Conservation (phyloP, 1,140 invertebrate genomes). For the Cotesia vestalis region DNA sequence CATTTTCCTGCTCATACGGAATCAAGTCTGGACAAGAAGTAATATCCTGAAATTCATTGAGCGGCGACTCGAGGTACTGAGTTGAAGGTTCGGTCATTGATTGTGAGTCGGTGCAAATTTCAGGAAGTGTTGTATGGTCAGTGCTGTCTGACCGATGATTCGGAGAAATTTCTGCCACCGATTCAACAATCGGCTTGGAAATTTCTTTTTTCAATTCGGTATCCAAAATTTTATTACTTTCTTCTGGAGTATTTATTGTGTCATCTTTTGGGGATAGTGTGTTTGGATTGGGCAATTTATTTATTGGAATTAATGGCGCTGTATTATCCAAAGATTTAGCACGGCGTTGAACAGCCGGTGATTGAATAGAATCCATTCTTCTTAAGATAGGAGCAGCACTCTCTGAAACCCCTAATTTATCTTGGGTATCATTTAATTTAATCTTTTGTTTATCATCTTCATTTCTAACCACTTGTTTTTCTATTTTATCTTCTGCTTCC, state of each 20-base stretch:
- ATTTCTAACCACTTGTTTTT: slow-evolving; percentile 8
- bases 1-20: slow-evolving; percentile 53
- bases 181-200: slow-evolving; percentile 18
- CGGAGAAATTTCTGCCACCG: slow-evolving; percentile 49
- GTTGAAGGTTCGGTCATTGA: slow-evolving; percentile 61
- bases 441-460: slow-evolving; percentile 32
- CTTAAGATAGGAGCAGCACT: slow-evolving; percentile 64
- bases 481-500: neutral
- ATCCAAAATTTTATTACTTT: slow-evolving; percentile 63
- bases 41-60: slow-evolving; percentile 60
- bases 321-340: slow-evolving; percentile 78
- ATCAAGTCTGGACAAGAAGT: slow-evolving; percentile 54
- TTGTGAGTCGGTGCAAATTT: slow-evolving; percentile 57
- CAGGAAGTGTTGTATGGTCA: slow-evolving; percentile 57
- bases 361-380: slow-evolving; percentile 77
- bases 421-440: neutral
- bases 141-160: slow-evolving; percentile 59
- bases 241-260: slow-evolving; percentile 77
- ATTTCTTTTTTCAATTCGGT: slow-evolving; percentile 29
- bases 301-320: slow-evolving; percentile 80
- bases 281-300: slow-evolving; percentile 80
- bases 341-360: slow-evolving; percentile 76
- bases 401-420: slow-evolving; percentile 14
- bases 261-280: slow-evolving; percentile 89
- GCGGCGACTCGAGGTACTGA: slow-evolving; percentile 60